These are phyloP conservation scores for Leptarthrus brevirostris DNA, from an alignment of 2,888 invertebrate genomes.

Conservation along the genomic window DNA sequence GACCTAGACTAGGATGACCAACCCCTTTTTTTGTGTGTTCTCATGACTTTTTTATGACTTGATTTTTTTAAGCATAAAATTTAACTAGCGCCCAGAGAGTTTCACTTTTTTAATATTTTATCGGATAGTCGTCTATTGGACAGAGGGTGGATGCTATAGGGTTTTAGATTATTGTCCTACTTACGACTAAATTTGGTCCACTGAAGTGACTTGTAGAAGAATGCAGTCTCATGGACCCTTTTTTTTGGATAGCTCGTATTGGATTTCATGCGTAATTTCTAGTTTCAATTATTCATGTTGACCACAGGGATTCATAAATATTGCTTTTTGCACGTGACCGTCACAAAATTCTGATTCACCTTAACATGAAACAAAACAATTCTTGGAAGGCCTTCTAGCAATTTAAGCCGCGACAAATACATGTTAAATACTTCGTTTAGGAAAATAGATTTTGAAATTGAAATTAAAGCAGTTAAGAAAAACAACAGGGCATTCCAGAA, in stretches of 20 bases:
- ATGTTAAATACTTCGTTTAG: too few relatives aligned
- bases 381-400: too few relatives aligned
- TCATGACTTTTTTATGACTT: conserved; percentile 42
- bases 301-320: conserved; percentile 26
- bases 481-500: too few relatives aligned
- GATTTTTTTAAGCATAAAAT: conserved; percentile 45
- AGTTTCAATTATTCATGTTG: conserved; percentile 29
- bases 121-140: not conserved
- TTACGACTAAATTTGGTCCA: conserved; percentile 3
- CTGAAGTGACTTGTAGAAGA: not conserved
- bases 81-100: conserved; percentile 41
- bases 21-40: not conserved
- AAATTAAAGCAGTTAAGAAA: too few relatives aligned
- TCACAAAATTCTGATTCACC: too few relatives aligned
- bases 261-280: not conserved
- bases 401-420: too few relatives aligned
- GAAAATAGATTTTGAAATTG: too few relatives aligned
- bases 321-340: conserved; percentile 23
- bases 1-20: not conserved
- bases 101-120: conserved; percentile 38
- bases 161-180: conserved; percentile 31
- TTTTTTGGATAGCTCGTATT: not conserved
- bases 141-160: not conserved
- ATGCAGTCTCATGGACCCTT: not conserved
- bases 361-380: too few relatives aligned